Evolutionary conservation across 2,888 invertebrate genomes (phyloP), one percentile per base, ranked within the genome.

Genomic region (Clepsis dumicolana): DNA sequence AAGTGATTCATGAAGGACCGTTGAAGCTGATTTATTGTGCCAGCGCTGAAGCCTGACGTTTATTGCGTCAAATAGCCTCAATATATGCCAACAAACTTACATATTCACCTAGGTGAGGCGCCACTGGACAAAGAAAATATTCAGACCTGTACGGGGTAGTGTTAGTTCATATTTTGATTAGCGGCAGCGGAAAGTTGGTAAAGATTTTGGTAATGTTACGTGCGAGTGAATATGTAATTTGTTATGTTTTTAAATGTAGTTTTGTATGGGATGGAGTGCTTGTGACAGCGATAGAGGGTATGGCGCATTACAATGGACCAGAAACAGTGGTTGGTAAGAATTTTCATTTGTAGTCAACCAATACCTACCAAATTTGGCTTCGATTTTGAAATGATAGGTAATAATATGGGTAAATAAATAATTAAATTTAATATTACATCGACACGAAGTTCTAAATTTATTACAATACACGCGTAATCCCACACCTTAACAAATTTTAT

Each of bases 1-100:
- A 77, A 72, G 87, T 88, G 89, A 89, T 87, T 87, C 89, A 89
- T 87, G 87, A 81, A 81, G 81, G 82, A 78, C 73, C 79, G 77
- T 79, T 81, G 77, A 77, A 77, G 80, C 85, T 82, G 90, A 90
- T 90, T 90, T 90, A 90, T 90, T 74, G 86, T 81, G 77, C 81
- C 75, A 77, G 76, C 83, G 80, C 80, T 88, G 87, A 87, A 85
- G 74, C 73, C 80, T 84, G 89, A 89, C 87, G 83, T 86, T 87
- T 89, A 89, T 89, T 86, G 88, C 83, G 78, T 80, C 82, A 85
- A 88, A 85, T 86, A 83, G 79, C 69, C 79, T 75, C 65, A 74
- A 74, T 61, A 56, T 50, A 65, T 27, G 67, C 62, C 44, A 38
- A 59, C 64, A 65, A 54, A 62, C 60, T 54, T 56, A 61, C 35